phyloP scores from a whole-genome alignment of 2,888 invertebrate genomes.

The Cyclophora punctaria region DNA sequence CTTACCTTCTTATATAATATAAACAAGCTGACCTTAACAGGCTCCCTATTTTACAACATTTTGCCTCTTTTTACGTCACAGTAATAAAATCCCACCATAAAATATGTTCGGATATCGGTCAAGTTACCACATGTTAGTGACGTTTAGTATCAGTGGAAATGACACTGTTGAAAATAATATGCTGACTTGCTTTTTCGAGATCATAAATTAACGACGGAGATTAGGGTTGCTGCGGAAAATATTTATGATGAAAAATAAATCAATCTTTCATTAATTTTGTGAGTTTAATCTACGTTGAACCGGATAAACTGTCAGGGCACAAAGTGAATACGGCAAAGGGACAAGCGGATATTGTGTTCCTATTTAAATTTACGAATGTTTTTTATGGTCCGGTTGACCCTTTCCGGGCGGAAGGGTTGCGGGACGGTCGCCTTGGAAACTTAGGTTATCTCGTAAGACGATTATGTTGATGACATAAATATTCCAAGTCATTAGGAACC shows the following conservation, averaged over 20 bases:
- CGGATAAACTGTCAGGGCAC: background rate
- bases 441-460: too few relatives aligned
- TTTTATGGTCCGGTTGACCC: background rate
- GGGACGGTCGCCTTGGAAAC: conserved; percentile 5
- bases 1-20: too few relatives aligned
- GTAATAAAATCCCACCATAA: conserved; percentile 10
- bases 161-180: conserved; percentile 8
- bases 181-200: conserved; percentile 9
- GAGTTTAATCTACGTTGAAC: background rate
- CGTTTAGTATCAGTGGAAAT: conserved; percentile 4
- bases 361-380: conserved; percentile 2
- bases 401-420: conserved; percentile 5
- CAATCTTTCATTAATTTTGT: background rate
- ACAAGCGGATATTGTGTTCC: background rate
- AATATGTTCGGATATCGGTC: conserved; percentile 9
- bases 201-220: conserved; percentile 6
- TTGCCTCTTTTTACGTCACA: conserved; percentile 5
- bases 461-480: too few relatives aligned
- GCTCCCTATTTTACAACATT: conserved; percentile 6
- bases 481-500: too few relatives aligned
- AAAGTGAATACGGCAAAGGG: background rate
- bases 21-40: conserved; percentile 7
- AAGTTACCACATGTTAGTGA: conserved; percentile 5
- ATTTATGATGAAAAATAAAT: background rate
- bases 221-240: conserved; percentile 1